Percentiles rank a stretch among this genome's conserved stretches.
phyloP scores from a whole-genome alignment of 2,888 invertebrate species.

The Ormyrus pomaceus region DNA sequence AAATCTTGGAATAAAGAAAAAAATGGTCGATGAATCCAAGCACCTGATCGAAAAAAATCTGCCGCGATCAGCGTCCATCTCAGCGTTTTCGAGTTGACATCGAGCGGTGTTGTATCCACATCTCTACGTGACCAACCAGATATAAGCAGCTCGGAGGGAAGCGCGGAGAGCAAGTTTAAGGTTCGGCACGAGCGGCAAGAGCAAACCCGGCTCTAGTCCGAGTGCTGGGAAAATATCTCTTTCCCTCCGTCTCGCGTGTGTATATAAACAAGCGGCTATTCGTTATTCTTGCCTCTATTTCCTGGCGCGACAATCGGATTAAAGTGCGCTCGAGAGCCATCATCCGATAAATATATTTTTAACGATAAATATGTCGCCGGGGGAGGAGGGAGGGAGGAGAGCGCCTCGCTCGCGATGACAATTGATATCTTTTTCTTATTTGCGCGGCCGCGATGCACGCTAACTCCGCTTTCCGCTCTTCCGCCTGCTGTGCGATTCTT shows the following conservation, averaged over 20 bases:
- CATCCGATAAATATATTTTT: conserved; percentile 49
- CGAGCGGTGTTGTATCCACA: too few species aligned
- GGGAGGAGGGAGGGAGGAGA: conserved; percentile 1
- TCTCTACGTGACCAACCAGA: conserved; percentile 15
- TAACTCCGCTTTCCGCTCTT: too few species aligned
- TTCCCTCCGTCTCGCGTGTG: background rate
- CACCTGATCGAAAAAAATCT: too few species aligned
- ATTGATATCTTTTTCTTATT: conserved; percentile 21
- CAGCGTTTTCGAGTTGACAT: too few species aligned
- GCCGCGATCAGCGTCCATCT: too few species aligned
- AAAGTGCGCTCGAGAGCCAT: conserved; percentile 48
- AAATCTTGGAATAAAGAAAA: too few species aligned
- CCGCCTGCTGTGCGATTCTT: too few species aligned
- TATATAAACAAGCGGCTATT: conserved; percentile 26
- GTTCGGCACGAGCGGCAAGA: background rate
- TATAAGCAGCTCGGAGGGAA: background rate
- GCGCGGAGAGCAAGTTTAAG: conserved; percentile 3
- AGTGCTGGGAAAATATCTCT: conserved; percentile 48
- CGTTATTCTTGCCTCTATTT: conserved; percentile 6
- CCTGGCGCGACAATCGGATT: conserved; percentile 38
- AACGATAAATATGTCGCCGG: conserved; percentile 41
- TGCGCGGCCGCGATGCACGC: too few species aligned
- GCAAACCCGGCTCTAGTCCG: background rate
- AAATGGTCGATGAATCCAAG: too few species aligned
- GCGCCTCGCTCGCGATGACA: conserved; percentile 32